Base-by-base conservation (phyloP, 2,888 invertebrate genomes). In the Petrophora chlorosata region DNA sequence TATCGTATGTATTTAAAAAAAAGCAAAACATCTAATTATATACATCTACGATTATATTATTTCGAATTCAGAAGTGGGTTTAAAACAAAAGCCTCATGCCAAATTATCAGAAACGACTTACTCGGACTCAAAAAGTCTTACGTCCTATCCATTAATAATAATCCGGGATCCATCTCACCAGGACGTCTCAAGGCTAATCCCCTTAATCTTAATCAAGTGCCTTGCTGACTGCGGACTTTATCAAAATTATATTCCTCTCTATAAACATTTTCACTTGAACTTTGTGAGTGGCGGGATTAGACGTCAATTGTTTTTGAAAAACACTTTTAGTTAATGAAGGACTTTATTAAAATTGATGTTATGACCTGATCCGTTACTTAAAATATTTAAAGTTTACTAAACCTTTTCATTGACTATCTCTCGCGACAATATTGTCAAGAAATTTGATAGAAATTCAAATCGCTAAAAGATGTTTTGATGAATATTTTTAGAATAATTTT, bases 161-260 rank as follows among this genome's bases (percentile, higher is more conserved):
- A 70, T 67, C 62, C 57, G 54, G 53, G 53, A 45, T 56, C 60
- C 67, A 65, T 65, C 70, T 67, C 65, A 63, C 64, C 61, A 67
- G 53, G 63, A 69, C 70, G 67, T 57, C 68, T 70, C 67, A 39
- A 43, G 61, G 59, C 58, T 67, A 65, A 72, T 67, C 64, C 71
- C 61, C 72, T 75, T 76, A 72, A 78, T 77, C 76, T 77, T 71
- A 70, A 74, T 75, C 72, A 72, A 70, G 63, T 69, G 63, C 61
- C 57, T 56, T 62, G 68, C 71, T 73, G 74, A 77, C 67, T 70
- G 70, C 64, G 63, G 65, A 69, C 62, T 69, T 64, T 56, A 41
- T 46, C 38, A 35, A 52, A 59, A 56, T 56, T 52, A 54, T 49
- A 49, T 43, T n/a, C 39, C 19, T 45, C 49, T 52, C 52, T 47